Base-by-base conservation (phyloP, 1,140 invertebrate genomes). In the Camponotus pennsylvanicus region DNA sequence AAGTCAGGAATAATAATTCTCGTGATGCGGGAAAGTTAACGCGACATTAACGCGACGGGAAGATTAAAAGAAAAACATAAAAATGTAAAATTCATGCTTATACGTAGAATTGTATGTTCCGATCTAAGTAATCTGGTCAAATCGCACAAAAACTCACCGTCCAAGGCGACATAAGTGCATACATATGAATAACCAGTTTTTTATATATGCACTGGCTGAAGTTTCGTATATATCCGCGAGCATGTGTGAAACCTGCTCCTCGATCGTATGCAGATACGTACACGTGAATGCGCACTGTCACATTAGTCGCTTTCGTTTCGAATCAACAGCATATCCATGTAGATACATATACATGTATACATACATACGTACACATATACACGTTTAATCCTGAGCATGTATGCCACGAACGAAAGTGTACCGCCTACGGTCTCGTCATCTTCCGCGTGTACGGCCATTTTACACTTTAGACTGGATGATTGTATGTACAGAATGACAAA, bases 391-490 rank as follows among this genome's bases (percentile, higher is more conserved):
- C 9, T 15, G 37, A 13, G 7, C 49, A 21, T 70, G 13, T 67
- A 18, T 21, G 55, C 67, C 52, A 67, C n/a, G 59, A 89, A 89
- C 73, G 82, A 89, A 89, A 89, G 87, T 88, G 34, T 32, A 59
- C 70, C 9, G 27, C 3, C 18, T 76, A 18, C 27, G 57, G 57
- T 49, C 32, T 63, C 66, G 21, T 84, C 66, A 78, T 88, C 86
- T 89, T 89, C 80, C 86, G 71, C 59, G 7, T 84, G 45, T 49
- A 1, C 42, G 45, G 76, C 37, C 55, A 2, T 49, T 66, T 66
- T 34, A 66, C 27, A 15, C n/a, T 75, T 40, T 21, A 75, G 49
- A 4, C 49, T 7, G 3, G 3, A 5, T 11, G 11, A 7, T 13
- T 49, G 45, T 5, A 52, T 15, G 15, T 13, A 27, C 27, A 27